Base-by-base conservation (phyloP, 2,113 vertebrate species). In the Ciconia maguari region DNA sequence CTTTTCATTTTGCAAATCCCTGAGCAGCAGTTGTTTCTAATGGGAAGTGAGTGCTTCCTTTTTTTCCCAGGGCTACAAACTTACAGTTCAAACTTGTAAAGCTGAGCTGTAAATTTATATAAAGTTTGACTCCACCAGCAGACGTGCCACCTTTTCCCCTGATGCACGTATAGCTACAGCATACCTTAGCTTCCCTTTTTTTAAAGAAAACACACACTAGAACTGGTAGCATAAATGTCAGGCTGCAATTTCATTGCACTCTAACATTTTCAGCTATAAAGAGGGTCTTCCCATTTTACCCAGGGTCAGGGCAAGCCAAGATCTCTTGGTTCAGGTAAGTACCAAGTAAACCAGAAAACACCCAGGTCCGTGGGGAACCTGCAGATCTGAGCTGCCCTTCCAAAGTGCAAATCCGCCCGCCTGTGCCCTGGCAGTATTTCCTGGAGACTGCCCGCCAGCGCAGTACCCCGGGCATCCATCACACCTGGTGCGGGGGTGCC, bases 391-490 rank as follows among this genome's bases (percentile, higher is more conserved):
- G 46, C 36, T 81, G 38, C 51, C 79, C 65, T 62, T 68, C 38
- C 8, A 9, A 62, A 46, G 14, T 19, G 16, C 75, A 75, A 49
- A 58, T 10, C 18, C 61, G 30, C 21, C 7, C 1, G 3, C n/a
- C 32, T 1, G 0, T 42, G 10, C 16, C 29, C 52, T 25, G 38
- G 54, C 44, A 69, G 44, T 9, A 7, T 41, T 65, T 70, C 36
- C 55, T 34, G 24, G 34, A 57, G 51, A 12, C 16, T 32, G 6
- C 20, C 22, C 1, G 3, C n/a, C 49, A 41, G 29, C 3, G 1
- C 34, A 20, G 48, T 3, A 11, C 13, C 30, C 6, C 0, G 0
- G 14, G 62, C 25, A n/a, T 16, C 52, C 30, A 6, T 51, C 36
- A 16, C 24, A 38, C 26, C 16, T 6, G 15, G 13, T 32, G 22